Base-by-base conservation (phyloP, 23 tunicate genomes). In the Halocynthia aurantium region DNA sequence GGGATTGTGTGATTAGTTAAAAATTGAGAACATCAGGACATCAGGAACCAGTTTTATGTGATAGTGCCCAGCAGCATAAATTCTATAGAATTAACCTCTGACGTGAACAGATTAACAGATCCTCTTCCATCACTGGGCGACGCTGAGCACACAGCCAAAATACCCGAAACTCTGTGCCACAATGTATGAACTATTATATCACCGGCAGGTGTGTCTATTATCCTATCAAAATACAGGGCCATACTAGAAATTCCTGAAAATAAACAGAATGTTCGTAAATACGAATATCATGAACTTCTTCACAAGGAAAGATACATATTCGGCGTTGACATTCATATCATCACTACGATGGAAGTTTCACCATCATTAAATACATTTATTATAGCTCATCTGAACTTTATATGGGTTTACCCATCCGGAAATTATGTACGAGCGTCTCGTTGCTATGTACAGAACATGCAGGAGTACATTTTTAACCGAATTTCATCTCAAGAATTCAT, bases 161-260 rank as follows among this genome's bases (percentile, higher is more conserved):
- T 51, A 51, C 67, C 81, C 5, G 84, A 79, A 55, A 80, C 76
- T 10, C 80, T 65, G 52, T 92, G 98, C 98, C 98, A 92, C 0
- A 88, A 20, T 11, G 78, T 5, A 56, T 54, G 64, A 5, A 74
- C 56, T 50, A 31, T 74, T 8, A 74, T 54, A 49, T 74, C 19
- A 54, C 82, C 86, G 6, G 88, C 52, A 10, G 98, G 88, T 11
- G 77, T 67, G 10, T 92, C 85, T 77, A 92, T 52, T 9, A 15
- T 50, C 10, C 18, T 53, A 73, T 86, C 88, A 86, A 85, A 86
- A 81, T 86, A 92, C 58, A 92, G 77, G 31, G 92, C 85, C 98
- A 92, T 92, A 21, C 15, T 63, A 17, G 44, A 31, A 31, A 31
- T 31, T 31, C 44, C 44, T 31, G 44, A 31, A 31, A 31, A n/a